A percentile compares a stretch with the other conserved stretches of the same genome.
Conservation (phyloP, 2,113 vertebrate genomes). For the Ammospiza nelsoni region DNA sequence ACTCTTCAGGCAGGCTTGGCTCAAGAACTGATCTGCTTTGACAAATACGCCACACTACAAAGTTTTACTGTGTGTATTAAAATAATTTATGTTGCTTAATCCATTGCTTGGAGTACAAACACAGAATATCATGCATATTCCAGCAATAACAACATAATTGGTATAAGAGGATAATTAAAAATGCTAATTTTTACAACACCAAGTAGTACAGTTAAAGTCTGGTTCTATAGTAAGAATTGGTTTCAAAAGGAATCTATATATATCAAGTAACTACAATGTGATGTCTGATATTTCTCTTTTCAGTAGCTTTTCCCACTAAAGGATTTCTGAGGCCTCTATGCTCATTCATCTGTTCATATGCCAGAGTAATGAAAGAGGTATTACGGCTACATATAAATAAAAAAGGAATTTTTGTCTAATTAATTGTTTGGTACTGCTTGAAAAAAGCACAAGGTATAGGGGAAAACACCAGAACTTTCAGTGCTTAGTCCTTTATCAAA, state of each 20-base stretch:
- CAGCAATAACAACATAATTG: not conserved
- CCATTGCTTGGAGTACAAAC: not conserved
- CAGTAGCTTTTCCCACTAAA: not conserved
- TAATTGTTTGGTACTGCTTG: not conserved
- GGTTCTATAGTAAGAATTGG: not conserved
- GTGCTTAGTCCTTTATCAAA: not conserved
- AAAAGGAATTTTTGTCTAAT: not conserved
- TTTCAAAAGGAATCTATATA: not conserved
- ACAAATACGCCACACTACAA: not conserved
- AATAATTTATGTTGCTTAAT: not conserved
- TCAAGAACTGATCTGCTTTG: not conserved
- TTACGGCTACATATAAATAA: not conserved
- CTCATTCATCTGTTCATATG: rapidly evolving
- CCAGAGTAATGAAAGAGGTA: not conserved
- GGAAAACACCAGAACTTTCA: not conserved
- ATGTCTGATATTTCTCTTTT: not conserved
- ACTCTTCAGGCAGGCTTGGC: not conserved
- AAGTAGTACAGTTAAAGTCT: not conserved
- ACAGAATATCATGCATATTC: not conserved
- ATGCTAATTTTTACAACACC: not conserved
- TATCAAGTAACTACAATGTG: not conserved
- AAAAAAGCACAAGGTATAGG: not conserved
- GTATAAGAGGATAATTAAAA: not conserved
- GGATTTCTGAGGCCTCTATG: not conserved
- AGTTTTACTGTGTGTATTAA: not conserved